Evolutionary conservation across 2,113 vertebrate species (phyloP).

Genomic region (Myrmecophaga tridactyla): DNA sequence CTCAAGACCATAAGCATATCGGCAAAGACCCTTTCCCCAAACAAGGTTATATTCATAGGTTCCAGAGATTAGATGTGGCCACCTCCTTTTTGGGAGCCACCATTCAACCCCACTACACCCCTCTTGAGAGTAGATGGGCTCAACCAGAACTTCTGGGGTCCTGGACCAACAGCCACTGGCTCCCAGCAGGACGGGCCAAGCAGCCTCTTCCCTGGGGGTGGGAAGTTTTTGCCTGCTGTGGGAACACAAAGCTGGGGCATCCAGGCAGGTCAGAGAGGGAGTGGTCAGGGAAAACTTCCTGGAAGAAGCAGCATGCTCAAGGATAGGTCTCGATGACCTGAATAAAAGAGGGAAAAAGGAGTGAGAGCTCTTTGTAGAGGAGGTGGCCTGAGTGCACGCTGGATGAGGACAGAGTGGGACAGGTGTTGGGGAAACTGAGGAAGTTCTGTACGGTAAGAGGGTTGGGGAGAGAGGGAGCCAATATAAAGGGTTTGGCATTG

Average conservation of each 20-base stretch:
- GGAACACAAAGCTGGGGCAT: background rate
- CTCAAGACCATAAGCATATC: background rate
- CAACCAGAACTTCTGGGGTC: background rate
- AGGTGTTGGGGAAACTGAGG: background rate
- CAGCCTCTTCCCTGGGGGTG: background rate
- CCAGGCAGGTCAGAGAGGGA: background rate
- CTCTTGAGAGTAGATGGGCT: background rate
- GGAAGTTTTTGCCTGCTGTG: background rate
- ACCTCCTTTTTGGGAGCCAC: background rate
- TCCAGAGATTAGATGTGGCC: background rate
- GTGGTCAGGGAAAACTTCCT: background rate
- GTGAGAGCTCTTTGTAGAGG: accelerated
- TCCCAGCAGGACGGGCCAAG: background rate
- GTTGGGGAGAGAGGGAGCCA: background rate
- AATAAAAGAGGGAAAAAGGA: background rate
- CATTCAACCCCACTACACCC: background rate
- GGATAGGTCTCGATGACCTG: background rate
- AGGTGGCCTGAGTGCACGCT: background rate
- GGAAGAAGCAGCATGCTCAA: background rate
- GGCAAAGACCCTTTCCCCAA: background rate
- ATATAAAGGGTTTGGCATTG: background rate
- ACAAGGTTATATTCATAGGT: background rate
- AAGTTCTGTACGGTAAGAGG: background rate
- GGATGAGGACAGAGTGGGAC: background rate
- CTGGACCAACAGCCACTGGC: background rate